Base-by-base conservation (phyloP, 1,140 invertebrate species). In the Penaeus japonicus region DNA sequence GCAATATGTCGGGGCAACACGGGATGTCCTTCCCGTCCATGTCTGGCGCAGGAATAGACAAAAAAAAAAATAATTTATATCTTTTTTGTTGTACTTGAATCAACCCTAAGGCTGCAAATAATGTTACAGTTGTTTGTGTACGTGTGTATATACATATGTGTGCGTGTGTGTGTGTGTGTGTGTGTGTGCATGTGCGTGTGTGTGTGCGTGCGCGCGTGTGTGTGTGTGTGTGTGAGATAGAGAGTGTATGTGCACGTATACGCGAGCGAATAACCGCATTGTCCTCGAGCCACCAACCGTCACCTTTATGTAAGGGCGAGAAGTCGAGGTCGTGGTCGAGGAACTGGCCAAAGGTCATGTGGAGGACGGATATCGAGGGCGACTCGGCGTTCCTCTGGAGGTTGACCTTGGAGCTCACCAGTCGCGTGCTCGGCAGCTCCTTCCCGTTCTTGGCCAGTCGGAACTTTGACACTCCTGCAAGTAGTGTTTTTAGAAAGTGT, bases 251-350 rank as follows among this genome's bases (percentile, higher is more conserved):
- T 47, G 47, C 47, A 15, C 5, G 10, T 47, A 47, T 12, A n/a
- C n/a, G n/a, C n/a, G n/a, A n/a, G n/a, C n/a, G n/a, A n/a, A n/a
- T n/a, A n/a, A n/a, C n/a, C n/a, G n/a, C 65, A 7, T 30, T 1
- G 39, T 47, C 79, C 7, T 20, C n/a, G 15, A 55, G n/a, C n/a
- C 73, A 53, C 35, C 4, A 39, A 57, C 3, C 79, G 83, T 57
- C 79, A 89, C 91, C 96, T 95, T 39, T 95, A 94, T 35, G 95
- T 94, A 7, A 96, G 96, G 0, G 96, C 1, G 91, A 97, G 95
- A 98, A 95, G 75, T 95, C 96, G 95, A 97, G 96, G 90, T 98
- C 96, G 92, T 97, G 96, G 4, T 96, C 96, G n/a, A 97, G 95
- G 80, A 97, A 96, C 92, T 97, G 97, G 15, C 96, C 96, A 94